Evolutionary conservation across 2,888 invertebrate genomes (phyloP), one percentile per base, ranked within the genome.

Genomic region (Epinotia brunnichana): DNA sequence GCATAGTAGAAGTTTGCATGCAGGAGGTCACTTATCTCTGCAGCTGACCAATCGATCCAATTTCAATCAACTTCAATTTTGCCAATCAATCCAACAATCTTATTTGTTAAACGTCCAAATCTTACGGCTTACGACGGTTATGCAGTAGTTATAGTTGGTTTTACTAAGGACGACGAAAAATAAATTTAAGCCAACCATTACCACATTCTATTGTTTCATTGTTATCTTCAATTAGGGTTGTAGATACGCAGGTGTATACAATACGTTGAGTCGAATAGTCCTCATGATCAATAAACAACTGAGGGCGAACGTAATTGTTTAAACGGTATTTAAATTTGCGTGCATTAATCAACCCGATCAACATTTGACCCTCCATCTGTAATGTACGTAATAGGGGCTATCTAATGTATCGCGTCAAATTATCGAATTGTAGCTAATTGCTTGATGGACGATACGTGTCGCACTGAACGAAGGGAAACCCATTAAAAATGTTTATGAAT

Each of bases 341-440:
- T 48, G n/a, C 41, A 21, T 54, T 66, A 56, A 66, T 56, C 66
- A 66, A 56, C 66, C 54, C 66, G 39, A 66, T 56, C 54, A 66
- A 53, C 53, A 39, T 39, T n/a, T 19, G 35, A 54, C 66, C 66
- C 66, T 17, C 41, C 21, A 56, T 41, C 41, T 41, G 66, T 54
- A 41, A 41, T 54, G 54, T n/a, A n/a, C n/a, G n/a, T 56, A 54
- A 54, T 66, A 64, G n/a, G 56, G 54, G 35, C 54, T 66, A 66
- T 66, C 66, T 66, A 54, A 66, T 66, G 41, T n/a, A 56, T 56
- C 66, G 54, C 41, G 11, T n/a, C 66, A 66, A 54, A 41, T 66
- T 66, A 66, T 56, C 54, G 66, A 66, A 66, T 66, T 66, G 66
- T 41, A 21, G 39, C 66, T 66, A 66, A 66, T 66, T 66, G 54